Percentiles rank a stretch among this genome's conserved stretches.
Conservation (phyloP, 2,113 vertebrate genomes). For the Rafetus swinhoei region DNA sequence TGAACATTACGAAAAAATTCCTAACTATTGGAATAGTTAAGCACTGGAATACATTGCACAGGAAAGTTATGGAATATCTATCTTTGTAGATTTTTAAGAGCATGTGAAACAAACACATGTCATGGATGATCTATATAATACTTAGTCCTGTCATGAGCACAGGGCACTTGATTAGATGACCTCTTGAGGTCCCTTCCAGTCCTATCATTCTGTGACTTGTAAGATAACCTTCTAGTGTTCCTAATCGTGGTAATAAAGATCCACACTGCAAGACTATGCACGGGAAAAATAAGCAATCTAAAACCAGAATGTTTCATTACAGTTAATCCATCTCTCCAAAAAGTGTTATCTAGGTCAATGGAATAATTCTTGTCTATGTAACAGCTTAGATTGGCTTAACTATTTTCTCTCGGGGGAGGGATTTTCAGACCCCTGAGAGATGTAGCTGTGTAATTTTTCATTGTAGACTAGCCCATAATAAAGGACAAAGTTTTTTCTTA, state of each 20-base stretch:
- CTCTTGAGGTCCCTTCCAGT: no score
- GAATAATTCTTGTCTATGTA: neutral
- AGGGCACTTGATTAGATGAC: no score
- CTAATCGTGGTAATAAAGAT: conserved; percentile 10
- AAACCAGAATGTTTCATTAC: accelerated
- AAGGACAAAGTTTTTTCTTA: neutral
- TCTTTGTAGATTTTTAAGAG: no score
- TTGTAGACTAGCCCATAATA: neutral
- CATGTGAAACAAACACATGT: no score
- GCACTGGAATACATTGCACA: no score
- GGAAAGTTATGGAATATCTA: no score
- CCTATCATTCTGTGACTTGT: no score
- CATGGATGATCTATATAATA: no score
- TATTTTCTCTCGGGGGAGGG: neutral
- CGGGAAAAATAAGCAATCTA: neutral
- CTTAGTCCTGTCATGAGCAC: no score
- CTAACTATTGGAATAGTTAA: no score
- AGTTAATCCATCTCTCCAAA: neutral
- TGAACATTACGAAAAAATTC: no score
- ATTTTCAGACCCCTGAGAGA: neutral
- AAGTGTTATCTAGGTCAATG: neutral
- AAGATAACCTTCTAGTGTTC: neutral
- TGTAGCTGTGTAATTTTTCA: neutral
- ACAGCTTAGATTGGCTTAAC: neutral
- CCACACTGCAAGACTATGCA: neutral